Evolutionary conservation across 2,113 vertebrate genomes (phyloP), one percentile per base, ranked within the genome.

Genomic region (Caranx melampygus): DNA sequence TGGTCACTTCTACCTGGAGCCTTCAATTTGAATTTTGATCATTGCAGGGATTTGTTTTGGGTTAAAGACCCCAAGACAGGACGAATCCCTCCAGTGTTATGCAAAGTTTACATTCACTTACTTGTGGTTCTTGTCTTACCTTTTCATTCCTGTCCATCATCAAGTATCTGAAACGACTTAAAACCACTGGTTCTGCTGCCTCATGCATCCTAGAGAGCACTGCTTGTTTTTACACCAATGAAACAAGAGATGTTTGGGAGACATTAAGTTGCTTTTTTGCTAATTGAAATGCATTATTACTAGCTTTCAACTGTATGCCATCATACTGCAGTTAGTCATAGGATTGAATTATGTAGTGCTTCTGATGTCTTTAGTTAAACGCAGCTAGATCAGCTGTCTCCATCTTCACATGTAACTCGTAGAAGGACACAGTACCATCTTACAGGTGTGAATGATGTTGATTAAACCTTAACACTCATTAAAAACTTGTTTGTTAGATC

Each of bases 51-150:
- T 86, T 86, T 82, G 68, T 59, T 90, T 88, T 74, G 61, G 55
- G 60, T 63, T 76, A 47, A 68, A 82, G 62, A 55, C 67, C 75
- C 67, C 75, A 61, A 87, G 13, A 72, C 67, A 33, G 77, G 60
- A 83, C 64, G 77, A 81, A 83, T 86, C 72, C 83, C 69, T 83
- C 72, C 76, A 82, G n/a, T 81, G 64, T 88, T 90, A 90, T 92
- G 84, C 88, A 91, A 92, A 59, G 87, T 92, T 90, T 90, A 90
- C 88, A 91, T 87, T 63, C 26, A 81, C 59, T 78, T 59, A 44
- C 78, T 59, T 85, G 44, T 67, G 44, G 62, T 91, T 61, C 45
- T 82, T 71, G 72, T 85, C 60, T 51, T 79, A 61, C 62, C 26
- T 85, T n/a, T 78, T 31, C 79, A 78, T 87, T 84, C 57, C 67